These are phyloP conservation scores for Pelodytes ibericus DNA, from an alignment of 2,797 vertebrate species.

Conservation along the genomic window DNA sequence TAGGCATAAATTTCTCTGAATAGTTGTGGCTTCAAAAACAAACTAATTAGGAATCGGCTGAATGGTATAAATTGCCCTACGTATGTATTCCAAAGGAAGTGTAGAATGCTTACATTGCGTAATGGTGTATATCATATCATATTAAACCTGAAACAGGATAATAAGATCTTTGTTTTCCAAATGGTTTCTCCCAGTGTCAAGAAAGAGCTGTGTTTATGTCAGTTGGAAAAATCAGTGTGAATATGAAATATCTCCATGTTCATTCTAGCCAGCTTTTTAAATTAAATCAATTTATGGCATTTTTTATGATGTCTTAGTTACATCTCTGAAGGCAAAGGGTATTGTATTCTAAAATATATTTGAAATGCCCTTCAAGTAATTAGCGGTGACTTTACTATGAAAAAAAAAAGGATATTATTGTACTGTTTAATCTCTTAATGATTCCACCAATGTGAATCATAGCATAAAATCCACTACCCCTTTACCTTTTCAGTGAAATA, in stretches of 20 bases:
- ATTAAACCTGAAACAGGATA: slow-evolving; percentile 44
- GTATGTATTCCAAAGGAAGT: slow-evolving; percentile 33
- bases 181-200: slow-evolving; percentile 50
- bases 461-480: too few relatives aligned
- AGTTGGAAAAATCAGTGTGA: slow-evolving; percentile 41
- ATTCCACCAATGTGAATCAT: too few relatives aligned
- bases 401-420: too few relatives aligned
- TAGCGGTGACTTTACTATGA: too few relatives aligned
- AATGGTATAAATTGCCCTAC: slow-evolving; percentile 48
- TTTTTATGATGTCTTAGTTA: not conserved
- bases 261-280: slow-evolving; percentile 20
- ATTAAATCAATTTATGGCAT: slow-evolving; percentile 10
- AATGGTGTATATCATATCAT: slow-evolving; percentile 43
- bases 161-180: slow-evolving; percentile 45
- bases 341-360: not conserved
- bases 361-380: not conserved
- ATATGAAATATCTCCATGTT: slow-evolving; percentile 24
- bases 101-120: slow-evolving; percentile 38
- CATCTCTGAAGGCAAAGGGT: too few relatives aligned
- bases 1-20: slow-evolving; percentile 46
- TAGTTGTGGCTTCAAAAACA: slow-evolving; percentile 50
- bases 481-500: not conserved
- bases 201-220: slow-evolving; percentile 40
- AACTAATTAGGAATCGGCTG: slow-evolving; percentile 48
- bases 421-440: too few relatives aligned